phyloP scores from a whole-genome alignment of 2,113 vertebrate genomes.

The Microcebus lehilahytsara region DNA sequence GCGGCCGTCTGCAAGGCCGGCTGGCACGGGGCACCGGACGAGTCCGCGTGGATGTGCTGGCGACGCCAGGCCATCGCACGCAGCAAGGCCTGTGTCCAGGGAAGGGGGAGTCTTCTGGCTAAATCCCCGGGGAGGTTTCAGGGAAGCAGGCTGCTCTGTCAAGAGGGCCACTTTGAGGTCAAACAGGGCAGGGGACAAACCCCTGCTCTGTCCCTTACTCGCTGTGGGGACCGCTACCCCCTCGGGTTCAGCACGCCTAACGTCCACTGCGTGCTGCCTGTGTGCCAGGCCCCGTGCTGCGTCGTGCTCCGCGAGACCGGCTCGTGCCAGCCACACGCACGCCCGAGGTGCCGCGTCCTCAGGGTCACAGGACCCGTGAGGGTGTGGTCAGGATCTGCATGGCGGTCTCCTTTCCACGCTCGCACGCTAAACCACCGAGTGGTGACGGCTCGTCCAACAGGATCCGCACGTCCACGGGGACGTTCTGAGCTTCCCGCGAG shows the following conservation, averaged over 20 bases:
- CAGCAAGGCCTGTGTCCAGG: background rate
- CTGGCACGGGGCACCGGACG: background rate
- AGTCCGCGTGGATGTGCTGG: fast-evolving
- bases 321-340: background rate
- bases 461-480: fast-evolving
- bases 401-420: background rate
- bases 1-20: background rate
- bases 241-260: fast-evolving
- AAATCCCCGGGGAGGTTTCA: background rate
- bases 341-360: background rate
- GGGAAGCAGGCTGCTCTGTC: background rate
- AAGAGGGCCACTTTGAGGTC: background rate
- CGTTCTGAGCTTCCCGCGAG: background rate
- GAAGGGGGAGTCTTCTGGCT: background rate
- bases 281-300: fast-evolving
- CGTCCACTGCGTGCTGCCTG: fast-evolving
- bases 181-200: background rate
- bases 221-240: background rate
- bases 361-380: fast-evolving
- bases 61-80: background rate
- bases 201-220: background rate
- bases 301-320: background rate
- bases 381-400: background rate
- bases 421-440: fast-evolving
- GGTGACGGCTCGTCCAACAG: background rate